phyloP scores from a whole-genome alignment of 2,797 vertebrate genomes.

The Naso thynnoides region DNA sequence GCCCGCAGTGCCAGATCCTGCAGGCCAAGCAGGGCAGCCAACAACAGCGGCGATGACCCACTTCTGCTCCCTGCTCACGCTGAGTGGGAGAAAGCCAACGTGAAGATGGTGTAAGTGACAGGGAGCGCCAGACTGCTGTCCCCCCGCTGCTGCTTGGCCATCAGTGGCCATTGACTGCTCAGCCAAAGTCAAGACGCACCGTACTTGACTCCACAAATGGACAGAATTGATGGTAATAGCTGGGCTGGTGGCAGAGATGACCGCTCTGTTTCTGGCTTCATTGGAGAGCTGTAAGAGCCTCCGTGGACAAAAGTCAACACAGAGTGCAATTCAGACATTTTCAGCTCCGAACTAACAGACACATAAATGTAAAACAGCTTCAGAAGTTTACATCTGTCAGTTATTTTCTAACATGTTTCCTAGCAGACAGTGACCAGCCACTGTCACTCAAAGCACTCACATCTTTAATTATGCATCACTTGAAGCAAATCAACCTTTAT shows the following conservation, averaged over 20 bases:
- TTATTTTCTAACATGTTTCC: too few relatives aligned
- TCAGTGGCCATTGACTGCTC: conserved; percentile 42
- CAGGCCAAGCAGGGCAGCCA: conserved; percentile 71
- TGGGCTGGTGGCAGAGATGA: conserved; percentile 36
- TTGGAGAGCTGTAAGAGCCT: conserved; percentile 26
- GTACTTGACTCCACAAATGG: conserved; percentile 38
- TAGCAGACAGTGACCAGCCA: too few relatives aligned
- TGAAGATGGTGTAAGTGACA: conserved; percentile 53
- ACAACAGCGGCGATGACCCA: conserved; percentile 66
- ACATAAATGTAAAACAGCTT: neutral
- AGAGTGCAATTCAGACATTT: neutral
- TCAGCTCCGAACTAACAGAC: conserved; percentile 1
- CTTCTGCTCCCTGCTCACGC: conserved; percentile 66
- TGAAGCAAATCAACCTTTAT: too few relatives aligned
- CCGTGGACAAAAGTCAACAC: conserved; percentile 25
- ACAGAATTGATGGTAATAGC: conserved; percentile 40
- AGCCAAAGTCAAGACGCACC: conserved; percentile 38
- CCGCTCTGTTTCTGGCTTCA: conserved; percentile 29
- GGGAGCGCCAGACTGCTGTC: conserved; percentile 56
- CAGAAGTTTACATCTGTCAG: neutral
- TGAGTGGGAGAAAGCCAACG: conserved; percentile 65
- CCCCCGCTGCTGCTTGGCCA: conserved; percentile 57
- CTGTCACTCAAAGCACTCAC: too few relatives aligned
- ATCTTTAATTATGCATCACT: too few relatives aligned
- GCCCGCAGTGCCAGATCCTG: conserved; percentile 56